Percentiles rank a stretch among this genome's conserved stretches.
These are phyloP conservation scores for Daboia siamensis DNA, from an alignment of 2,113 vertebrate genomes.

Conservation along the genomic window DNA sequence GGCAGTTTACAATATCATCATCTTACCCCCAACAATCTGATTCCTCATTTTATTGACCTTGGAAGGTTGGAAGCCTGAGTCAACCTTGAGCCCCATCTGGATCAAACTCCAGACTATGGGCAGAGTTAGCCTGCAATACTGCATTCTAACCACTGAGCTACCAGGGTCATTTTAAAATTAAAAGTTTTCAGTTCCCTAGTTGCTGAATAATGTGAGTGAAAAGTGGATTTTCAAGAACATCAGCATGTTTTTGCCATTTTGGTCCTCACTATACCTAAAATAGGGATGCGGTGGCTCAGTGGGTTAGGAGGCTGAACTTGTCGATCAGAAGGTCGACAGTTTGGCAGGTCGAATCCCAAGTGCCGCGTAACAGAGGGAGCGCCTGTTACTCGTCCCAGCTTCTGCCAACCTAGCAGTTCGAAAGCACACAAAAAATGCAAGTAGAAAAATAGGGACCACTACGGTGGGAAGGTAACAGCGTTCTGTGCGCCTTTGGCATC, in stretches of 20 bases:
- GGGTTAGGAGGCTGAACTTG: too few species aligned
- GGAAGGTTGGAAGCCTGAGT: neutral
- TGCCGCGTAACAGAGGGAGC: too few species aligned
- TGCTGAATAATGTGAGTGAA: neutral
- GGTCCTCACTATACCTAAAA: neutral
- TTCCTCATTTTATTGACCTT: neutral
- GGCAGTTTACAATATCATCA: neutral
- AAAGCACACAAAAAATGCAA: too few species aligned
- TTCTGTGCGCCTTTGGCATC: too few species aligned
- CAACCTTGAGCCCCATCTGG: neutral
- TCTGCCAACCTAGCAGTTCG: too few species aligned
- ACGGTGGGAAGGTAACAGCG: too few species aligned
- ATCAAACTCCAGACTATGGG: neutral
- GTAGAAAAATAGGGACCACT: too few species aligned
- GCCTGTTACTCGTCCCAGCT: too few species aligned
- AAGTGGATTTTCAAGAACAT: neutral
- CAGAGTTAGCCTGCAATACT: neutral
- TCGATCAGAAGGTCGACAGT: too few species aligned
- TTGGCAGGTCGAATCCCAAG: too few species aligned
- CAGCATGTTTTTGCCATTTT: neutral
- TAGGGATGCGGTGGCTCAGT: too few species aligned
- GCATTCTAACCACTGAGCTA: neutral
- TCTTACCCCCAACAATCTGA: neutral
- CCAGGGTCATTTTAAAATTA: neutral
- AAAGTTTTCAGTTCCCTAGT: neutral